A percentile compares a stretch with the other conserved stretches of the same genome.
These are phyloP conservation scores for Megaceryle maxima DNA, from an alignment of 2,113 vertebrate genomes.

Conservation along the genomic window DNA sequence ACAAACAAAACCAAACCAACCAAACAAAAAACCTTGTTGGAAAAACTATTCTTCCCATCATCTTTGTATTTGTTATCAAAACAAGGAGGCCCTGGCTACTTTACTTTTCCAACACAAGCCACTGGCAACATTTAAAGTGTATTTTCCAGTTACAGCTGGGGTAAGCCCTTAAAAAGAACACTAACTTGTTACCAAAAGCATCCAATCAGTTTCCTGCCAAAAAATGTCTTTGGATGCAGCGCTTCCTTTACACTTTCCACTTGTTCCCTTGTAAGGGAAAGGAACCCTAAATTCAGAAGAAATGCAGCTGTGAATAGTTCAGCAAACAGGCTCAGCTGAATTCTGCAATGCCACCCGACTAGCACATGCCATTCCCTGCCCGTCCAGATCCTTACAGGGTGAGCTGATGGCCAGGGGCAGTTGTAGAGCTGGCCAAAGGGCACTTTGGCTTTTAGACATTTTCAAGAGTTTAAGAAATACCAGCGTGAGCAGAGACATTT, in stretches of 20 bases:
- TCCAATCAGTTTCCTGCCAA: background rate
- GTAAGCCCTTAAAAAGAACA: background rate
- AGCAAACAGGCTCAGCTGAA: background rate
- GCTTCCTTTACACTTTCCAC: background rate
- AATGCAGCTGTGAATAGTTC: background rate
- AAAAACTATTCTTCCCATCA: background rate
- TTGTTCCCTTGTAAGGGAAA: conserved; percentile 45
- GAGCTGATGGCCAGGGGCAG: background rate
- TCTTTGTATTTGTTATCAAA: background rate
- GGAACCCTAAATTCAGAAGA: background rate
- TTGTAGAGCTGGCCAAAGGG: background rate
- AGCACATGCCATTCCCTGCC: background rate
- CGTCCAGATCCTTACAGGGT: background rate
- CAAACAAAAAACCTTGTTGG: background rate
- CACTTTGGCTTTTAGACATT: background rate
- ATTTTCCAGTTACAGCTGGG: background rate
- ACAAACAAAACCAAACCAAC: background rate
- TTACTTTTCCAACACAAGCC: background rate
- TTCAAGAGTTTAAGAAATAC: background rate
- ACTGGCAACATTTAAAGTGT: background rate
- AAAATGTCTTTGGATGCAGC: background rate
- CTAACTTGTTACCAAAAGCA: background rate
- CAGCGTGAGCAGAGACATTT: background rate
- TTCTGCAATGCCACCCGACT: background rate
- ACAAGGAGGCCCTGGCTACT: background rate